Base-by-base conservation (phyloP, 2,888 invertebrate genomes). In the Stramonita haemastoma region DNA sequence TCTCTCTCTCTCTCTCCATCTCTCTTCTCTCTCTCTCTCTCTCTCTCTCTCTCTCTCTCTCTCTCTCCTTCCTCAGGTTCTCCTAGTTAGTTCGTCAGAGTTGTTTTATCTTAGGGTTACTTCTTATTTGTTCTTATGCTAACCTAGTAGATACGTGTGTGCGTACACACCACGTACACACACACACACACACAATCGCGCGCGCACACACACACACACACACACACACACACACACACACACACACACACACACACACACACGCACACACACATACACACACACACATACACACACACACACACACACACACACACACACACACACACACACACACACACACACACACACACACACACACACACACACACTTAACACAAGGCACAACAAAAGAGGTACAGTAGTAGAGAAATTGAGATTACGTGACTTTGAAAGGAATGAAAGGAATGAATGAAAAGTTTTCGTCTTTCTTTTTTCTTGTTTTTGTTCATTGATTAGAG, bases 181-280 rank as follows among this genome's bases (percentile, higher is more conserved):
- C 34, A 73, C 73, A 79, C 34, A 79, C 79, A 79, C 34, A 34
- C 81, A 81, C 34, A 2, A 66, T 2, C 6, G 17, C 26, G 34
- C 0, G 15, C 34, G 81, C 36, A 36, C 15, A 34, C 36, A 17
- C 36, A 34, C 6, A 2, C 19, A 2, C 34, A 2, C 34, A 0
- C 34, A 1, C 34, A 36, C 15, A 15, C 17, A 32, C 81, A 81
- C 17, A 29, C 29, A 29, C 29, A 77, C 66, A 77, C 13, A 77
- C n/a, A 29, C 77, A 77, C 29, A 29, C n/a, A 29, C 29, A 77
- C 29, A 77, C n/a, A 29, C 77, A 77, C 29, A 29, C n/a, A 29
- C 29, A 77, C n/a, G 11, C 29, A 29, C 29, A 77, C 77, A 77
- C 77, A 77, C 77, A 77, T n/a, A 77, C 77, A 77, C 77, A 77